Conservation (phyloP, 2,113 vertebrate species). For the Zingel zingel region DNA sequence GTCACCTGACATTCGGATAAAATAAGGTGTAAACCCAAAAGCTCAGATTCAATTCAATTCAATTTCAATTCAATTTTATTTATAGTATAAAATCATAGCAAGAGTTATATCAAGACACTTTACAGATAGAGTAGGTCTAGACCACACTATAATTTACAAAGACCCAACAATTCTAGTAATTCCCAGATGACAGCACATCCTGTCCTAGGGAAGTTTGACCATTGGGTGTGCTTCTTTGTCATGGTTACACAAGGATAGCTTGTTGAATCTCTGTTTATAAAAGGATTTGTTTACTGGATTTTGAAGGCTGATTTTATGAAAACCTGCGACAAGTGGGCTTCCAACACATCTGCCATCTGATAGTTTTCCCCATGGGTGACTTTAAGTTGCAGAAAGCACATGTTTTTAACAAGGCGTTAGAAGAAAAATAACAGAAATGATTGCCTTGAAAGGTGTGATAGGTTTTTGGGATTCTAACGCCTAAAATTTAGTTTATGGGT, state of each 20-base stretch:
- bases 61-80: too few relatives aligned
- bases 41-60: not conserved
- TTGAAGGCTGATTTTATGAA: slow-evolving; percentile 28
- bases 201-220: slow-evolving; percentile 20
- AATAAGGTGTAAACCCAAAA: slow-evolving; percentile 22
- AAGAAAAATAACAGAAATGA: not conserved
- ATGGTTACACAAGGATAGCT: slow-evolving; percentile 44
- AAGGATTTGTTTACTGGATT: slow-evolving; percentile 47
- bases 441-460: slow-evolving; percentile 2
- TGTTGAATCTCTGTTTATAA: slow-evolving; percentile 57
- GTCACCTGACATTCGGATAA: slow-evolving; percentile 1
- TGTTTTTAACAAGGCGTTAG: slow-evolving; percentile 7
- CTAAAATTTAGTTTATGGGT: not conserved
- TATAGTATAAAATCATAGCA: too few relatives aligned
- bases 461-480: slow-evolving; percentile 1
- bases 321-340: slow-evolving; percentile 49
- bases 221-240: slow-evolving; percentile 28
- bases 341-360: slow-evolving; percentile 29
- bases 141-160: too few relatives aligned
- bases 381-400: slow-evolving; percentile 17
- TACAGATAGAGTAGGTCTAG: too few relatives aligned
- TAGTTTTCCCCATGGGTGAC: slow-evolving; percentile 32
- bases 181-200: slow-evolving; percentile 16
- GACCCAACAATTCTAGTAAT: too few relatives aligned
- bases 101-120: too few relatives aligned